Evolutionary conservation across 35 echinoderm and acorn worm species (phyloP).

Genomic region (Patiria miniata): DNA sequence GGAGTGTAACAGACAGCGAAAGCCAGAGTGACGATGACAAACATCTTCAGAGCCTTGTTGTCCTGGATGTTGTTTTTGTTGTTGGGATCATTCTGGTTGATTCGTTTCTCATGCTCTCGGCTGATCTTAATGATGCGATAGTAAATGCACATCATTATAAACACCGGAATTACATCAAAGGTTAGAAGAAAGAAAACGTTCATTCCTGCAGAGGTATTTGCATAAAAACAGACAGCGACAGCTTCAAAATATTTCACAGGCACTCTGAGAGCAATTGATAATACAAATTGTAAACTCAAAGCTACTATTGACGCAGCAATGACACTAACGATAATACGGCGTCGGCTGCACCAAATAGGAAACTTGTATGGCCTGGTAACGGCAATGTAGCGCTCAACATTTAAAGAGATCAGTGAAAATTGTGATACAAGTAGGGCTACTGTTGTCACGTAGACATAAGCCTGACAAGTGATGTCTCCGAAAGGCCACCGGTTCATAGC

Average conservation of each 20-base stretch:
- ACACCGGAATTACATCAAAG: background rate
- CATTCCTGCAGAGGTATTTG: background rate
- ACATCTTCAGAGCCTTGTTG: too few relatives aligned
- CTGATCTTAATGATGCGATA: too few relatives aligned
- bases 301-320: too few relatives aligned
- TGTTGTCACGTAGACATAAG: background rate
- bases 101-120: too few relatives aligned
- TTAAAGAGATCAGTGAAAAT: background rate
- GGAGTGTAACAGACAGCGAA: background rate
- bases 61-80: too few relatives aligned
- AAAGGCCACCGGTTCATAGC: too few relatives aligned
- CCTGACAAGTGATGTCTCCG: background rate
- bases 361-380: background rate
- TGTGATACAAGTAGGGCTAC: background rate
- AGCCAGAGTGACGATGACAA: too few relatives aligned
- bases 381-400: background rate
- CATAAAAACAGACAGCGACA: background rate
- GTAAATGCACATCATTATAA: too few relatives aligned
- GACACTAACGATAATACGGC: too few relatives aligned
- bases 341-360: background rate
- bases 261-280: background rate
- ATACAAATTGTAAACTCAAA: background rate
- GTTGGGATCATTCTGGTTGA: too few relatives aligned
- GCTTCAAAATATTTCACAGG: background rate
- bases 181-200: background rate